Percentiles rank a stretch among this genome's conserved stretches.
Evolutionary conservation across 1,140 invertebrate species (phyloP).

Genomic region (Psilanteris sp.): DNA sequence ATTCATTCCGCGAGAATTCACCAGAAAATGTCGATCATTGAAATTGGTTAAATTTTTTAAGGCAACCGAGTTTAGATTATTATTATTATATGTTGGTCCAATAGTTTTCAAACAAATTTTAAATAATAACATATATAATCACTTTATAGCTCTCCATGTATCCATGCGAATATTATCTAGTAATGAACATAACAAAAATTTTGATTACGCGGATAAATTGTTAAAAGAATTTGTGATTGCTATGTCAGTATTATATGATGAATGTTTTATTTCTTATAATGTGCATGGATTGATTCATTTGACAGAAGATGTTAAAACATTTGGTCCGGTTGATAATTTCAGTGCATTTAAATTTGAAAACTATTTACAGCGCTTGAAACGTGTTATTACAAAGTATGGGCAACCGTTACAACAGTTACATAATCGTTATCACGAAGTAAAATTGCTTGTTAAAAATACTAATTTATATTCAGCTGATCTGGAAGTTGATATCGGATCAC

Average conservation of each 20-base stretch:
- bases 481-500: not conserved
- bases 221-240: too few species aligned
- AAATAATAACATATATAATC: too few species aligned
- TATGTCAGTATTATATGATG: too few species aligned
- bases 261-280: too few species aligned
- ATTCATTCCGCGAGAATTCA: conserved; percentile 19
- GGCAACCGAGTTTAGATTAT: too few species aligned
- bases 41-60: conserved; percentile 22
- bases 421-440: not conserved
- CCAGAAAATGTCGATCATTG: conserved; percentile 9
- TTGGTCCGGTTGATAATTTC: not conserved
- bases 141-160: too few species aligned
- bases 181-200: too few species aligned
- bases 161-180: too few species aligned
- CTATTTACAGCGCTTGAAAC: not conserved
- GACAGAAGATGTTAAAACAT: not conserved
- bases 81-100: not conserved
- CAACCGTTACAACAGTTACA: not conserved
- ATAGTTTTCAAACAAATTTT: too few species aligned
- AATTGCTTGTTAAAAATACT: not conserved
- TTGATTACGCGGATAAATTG: too few species aligned
- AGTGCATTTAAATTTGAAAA: conserved; percentile 2
- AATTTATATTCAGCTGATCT: not conserved
- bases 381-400: not conserved
- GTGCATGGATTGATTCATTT: too few species aligned